Evolutionary conservation across 2,888 invertebrate genomes (phyloP).

Genomic region (Tetranychus piercei): DNA sequence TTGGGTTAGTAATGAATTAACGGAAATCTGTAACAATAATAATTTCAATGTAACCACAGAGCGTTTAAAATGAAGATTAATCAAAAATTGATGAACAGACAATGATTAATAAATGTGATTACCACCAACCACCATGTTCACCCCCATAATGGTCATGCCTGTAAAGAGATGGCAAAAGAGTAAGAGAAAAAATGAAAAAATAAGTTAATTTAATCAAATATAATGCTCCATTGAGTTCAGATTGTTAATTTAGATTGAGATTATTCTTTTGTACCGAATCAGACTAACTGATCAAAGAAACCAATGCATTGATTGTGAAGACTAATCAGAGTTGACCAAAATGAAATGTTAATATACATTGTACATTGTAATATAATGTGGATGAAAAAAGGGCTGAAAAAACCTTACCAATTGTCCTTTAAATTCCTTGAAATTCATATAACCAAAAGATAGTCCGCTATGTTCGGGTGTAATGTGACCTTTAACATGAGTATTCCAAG

Average conservation of each 20-base stretch:
- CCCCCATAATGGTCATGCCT: neutral
- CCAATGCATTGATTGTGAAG: too few species aligned
- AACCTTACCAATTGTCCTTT: neutral
- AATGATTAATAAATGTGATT: neutral
- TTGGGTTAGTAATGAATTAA: neutral
- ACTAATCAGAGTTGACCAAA: too few species aligned
- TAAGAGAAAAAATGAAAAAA: too few species aligned
- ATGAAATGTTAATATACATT: too few species aligned
- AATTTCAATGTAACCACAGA: too few species aligned
- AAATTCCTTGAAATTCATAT: neutral
- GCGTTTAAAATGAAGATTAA: neutral
- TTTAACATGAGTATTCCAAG: neutral
- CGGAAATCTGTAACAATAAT: neutral
- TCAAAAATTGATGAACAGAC: neutral
- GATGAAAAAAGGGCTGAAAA: too few species aligned
- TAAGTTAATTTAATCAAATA: too few species aligned
- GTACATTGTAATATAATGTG: too few species aligned
- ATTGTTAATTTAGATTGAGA: too few species aligned
- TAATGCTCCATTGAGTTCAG: too few species aligned
- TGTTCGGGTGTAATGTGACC: neutral
- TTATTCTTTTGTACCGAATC: too few species aligned
- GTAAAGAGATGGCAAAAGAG: neutral
- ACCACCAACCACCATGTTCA: neutral
- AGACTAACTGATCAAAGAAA: too few species aligned
- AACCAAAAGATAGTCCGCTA: neutral